These are phyloP conservation scores for Dasypogon diadema DNA, from an alignment of 2,888 invertebrate genomes.

Conservation along the genomic window DNA sequence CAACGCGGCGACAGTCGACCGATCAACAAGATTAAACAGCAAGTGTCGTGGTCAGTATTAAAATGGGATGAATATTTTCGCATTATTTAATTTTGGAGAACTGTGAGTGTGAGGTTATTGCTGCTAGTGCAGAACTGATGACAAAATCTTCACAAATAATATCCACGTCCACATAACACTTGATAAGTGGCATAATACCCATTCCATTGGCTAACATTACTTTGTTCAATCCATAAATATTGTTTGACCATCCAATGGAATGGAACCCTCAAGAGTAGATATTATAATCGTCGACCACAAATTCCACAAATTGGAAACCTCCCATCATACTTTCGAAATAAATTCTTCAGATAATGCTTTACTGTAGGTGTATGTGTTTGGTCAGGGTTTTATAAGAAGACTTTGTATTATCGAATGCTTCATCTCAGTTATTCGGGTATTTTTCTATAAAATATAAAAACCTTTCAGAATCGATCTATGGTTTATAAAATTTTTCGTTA, in stretches of 20 bases:
- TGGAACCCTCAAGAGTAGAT: slow-evolving; percentile 60
- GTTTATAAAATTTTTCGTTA: slow-evolving; percentile 60
- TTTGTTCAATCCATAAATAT: slow-evolving; percentile 59
- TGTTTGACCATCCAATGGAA: slow-evolving; percentile 60
- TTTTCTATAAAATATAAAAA: slow-evolving; percentile 59
- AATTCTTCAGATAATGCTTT: slow-evolving; percentile 60
- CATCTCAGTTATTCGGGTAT: background rate
- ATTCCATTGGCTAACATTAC: slow-evolving; percentile 57
- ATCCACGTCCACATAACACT: slow-evolving; percentile 54
- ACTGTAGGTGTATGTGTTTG: slow-evolving; percentile 60
- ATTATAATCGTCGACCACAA: slow-evolving; percentile 60
- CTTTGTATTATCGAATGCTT: slow-evolving; percentile 57
- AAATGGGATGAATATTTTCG: no score
- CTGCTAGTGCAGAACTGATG: slow-evolving; percentile 60
- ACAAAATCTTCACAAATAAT: slow-evolving; percentile 61
- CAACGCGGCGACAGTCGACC: no score
- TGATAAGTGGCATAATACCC: slow-evolving; percentile 58
- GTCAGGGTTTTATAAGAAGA: slow-evolving; percentile 59
- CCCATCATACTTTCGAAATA: slow-evolving; percentile 58
- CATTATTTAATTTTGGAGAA: no score
- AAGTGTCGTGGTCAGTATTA: no score
- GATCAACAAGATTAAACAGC: no score
- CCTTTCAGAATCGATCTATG: slow-evolving; percentile 58
- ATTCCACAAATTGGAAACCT: slow-evolving; percentile 58
- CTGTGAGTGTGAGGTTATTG: no score